phyloP scores from a whole-genome alignment of 2,797 vertebrate species.

The Ispidina lecontei region DNA sequence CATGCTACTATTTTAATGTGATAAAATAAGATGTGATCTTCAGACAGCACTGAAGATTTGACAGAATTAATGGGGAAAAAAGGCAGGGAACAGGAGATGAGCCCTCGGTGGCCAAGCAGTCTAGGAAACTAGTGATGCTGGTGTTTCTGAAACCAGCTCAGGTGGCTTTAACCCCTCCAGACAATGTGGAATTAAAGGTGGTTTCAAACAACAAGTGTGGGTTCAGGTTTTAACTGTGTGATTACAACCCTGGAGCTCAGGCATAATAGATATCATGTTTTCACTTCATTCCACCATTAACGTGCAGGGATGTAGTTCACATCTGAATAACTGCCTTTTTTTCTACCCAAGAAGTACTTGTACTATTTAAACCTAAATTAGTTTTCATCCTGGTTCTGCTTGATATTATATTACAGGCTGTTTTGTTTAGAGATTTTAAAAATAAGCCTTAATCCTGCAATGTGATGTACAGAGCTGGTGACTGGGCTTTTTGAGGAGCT shows the following conservation, averaged over 20 bases:
- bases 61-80: not conserved
- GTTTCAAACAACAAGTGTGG: not conserved
- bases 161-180: not conserved
- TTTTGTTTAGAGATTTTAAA: not conserved
- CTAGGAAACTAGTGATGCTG: not conserved
- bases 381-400: not conserved
- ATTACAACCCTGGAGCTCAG: not conserved
- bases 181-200: not conserved
- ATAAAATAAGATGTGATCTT: no score
- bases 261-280: not conserved
- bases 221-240: not conserved
- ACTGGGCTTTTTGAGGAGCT: not conserved
- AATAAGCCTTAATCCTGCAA: not conserved
- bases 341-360: not conserved
- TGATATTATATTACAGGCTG: not conserved
- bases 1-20: not conserved
- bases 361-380: not conserved
- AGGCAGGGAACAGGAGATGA: not conserved
- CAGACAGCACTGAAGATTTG: not conserved
- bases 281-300: not conserved
- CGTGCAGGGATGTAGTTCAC: not conserved
- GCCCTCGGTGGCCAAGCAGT: not conserved
- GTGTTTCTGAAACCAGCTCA: not conserved
- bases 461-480: not conserved
- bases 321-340: not conserved